Evolutionary conservation across 2,797 vertebrate species (phyloP), one percentile per base, ranked within the genome.

Genomic region (Momotus momota): DNA sequence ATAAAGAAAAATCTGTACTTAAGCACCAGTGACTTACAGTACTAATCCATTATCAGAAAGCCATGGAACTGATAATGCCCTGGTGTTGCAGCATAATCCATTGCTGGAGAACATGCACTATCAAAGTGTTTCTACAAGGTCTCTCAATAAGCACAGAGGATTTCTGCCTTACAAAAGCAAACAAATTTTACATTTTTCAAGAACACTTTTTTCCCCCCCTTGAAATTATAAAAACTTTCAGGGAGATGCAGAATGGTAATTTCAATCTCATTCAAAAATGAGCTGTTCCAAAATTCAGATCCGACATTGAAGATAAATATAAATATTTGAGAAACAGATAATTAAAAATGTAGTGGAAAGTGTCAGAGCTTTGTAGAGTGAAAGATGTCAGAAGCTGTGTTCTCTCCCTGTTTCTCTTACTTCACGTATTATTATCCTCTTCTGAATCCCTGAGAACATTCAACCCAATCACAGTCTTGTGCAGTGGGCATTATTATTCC

Each of bases 311-410:
- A 82, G 11, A 20, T 64, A 88, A 93, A 86, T 20, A 93, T 84
- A 92, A 95, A 82, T 92, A 94, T 93, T 96, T 88, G 11, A 88
- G 88, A 88, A 23, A 6, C 25, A 62, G 23, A 40, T 70, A 74
- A 97, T 81, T 81, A 73, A 90, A 88, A 86, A 72, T 45, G 23
- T 17, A 62, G 31, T 40, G 45, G 29, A 79, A 92, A 92, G 62
- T 84, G 41, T 52, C 66, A 86, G 67, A 69, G 8, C 23, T 92
- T 88, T 7, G 1, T 77, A 55, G 29, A 73, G 20, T 55, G 51
- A 94, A 81, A 84, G 22, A 88, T 35, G 16, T 84, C 40, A 62
- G 62, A 90, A 84, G 19, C 22, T 81, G 13, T 66, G 20, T 72
- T 92, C 15, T 92, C 43, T 86, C 23, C 15, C 23, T 79, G 1